Evolutionary conservation across 2,888 invertebrate genomes (phyloP), one percentile per base, ranked within the genome.

Genomic region (Ormyrus nitidulus): DNA sequence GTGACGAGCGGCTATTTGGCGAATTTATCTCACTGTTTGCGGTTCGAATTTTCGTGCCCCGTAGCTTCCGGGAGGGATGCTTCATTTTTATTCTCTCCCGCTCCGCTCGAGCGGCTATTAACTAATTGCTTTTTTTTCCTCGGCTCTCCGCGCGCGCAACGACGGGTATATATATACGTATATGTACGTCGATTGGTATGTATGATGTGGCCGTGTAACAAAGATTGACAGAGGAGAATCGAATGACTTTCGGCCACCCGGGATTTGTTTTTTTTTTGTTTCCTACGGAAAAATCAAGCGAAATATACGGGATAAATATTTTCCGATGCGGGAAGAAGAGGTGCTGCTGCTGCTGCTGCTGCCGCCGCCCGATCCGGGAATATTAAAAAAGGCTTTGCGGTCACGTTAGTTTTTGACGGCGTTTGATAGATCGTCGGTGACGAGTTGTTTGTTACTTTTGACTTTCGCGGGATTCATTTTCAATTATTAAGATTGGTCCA

Each of bases 21-120:
- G 51, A 80, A 77, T 77, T 77, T 77, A 77, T 80, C 72, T 77
- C 51, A 46, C 70, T 77, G 69, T 80, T 80, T 77, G 72, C 59
- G 62, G 68, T 72, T 77, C 62, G 62, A 76, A 80, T 80, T 80
- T 71, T 76, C 68, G 54, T 68, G 61, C 58, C 59, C 13, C 61
- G 6, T 49, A 5, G 13, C 44, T 74, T 51, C 76, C 54, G 53
- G 48, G 11, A 54, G n/a, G 66, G 44, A 46, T 51, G 70, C 48
- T 80, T 77, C 68, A 19, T 58, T 77, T 69, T 71, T 69, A 59
- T 66, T 65, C 56, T 54, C 56, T 10, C 46, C 13, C 48, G 13
- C 59, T 46, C 34, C n/a, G 19, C 44, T 69, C 68, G 61, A 54
- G 4, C 13, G 66, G 59, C 79, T 71, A 79, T 79, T 79, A 79